Percentiles rank a stretch among this genome's conserved stretches.
Conservation (phyloP, 2,797 vertebrate species). For the Malurus leucopterus region DNA sequence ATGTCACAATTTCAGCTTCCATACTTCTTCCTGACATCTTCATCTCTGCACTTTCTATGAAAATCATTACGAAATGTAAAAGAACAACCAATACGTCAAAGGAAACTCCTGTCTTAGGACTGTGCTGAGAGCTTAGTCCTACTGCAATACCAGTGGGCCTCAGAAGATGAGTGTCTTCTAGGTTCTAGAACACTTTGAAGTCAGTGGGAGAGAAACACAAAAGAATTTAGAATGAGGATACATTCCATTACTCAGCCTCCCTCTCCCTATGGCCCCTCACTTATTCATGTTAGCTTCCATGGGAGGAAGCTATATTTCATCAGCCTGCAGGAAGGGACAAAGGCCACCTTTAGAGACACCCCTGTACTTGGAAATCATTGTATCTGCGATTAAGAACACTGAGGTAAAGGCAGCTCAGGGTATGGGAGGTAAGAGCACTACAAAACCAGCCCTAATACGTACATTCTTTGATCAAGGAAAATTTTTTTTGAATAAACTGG, state of each 20-base stretch:
- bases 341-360: background rate
- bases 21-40: background rate
- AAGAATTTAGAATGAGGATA: background rate
- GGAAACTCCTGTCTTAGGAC: background rate
- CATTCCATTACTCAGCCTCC: background rate
- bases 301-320: background rate
- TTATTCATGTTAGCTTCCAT: background rate
- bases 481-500: background rate
- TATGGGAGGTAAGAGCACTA: background rate
- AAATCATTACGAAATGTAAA: background rate
- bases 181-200: background rate
- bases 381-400: background rate
- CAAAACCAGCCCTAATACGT: background rate
- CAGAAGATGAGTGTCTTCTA: background rate
- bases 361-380: rapidly evolving
- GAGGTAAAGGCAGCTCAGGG: background rate
- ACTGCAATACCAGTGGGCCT: background rate
- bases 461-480: background rate
- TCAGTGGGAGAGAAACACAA: background rate
- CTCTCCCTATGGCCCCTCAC: background rate
- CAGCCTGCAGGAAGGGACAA: background rate
- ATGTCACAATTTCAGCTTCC: background rate
- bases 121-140: background rate
- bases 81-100: background rate
- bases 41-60: background rate